phyloP scores from a whole-genome alignment of 2,797 vertebrate species.

The Bradypus variegatus region DNA sequence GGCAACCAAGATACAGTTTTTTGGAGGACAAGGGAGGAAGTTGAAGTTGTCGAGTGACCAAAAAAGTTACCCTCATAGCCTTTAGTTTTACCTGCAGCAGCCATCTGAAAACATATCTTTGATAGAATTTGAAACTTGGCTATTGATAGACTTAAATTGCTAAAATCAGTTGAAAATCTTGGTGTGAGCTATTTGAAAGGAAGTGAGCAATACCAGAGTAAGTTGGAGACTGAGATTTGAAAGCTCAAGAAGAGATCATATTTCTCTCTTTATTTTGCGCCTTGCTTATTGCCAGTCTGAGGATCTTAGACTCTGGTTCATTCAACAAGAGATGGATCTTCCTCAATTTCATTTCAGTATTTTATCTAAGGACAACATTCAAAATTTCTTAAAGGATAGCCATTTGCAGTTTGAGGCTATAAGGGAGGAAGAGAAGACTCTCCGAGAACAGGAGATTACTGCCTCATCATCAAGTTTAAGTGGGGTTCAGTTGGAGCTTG shows the following conservation, averaged over 20 bases:
- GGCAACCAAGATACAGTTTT: conserved; percentile 68
- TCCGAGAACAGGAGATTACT: conserved; percentile 76
- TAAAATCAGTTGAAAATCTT: conserved; percentile 89
- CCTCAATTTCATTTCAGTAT: conserved; percentile 86
- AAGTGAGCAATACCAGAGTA: conserved; percentile 74
- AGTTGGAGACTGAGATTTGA: conserved; percentile 75
- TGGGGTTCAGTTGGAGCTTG: conserved; percentile 67
- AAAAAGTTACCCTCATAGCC: conserved; percentile 80
- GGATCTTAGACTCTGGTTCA: conserved; percentile 96
- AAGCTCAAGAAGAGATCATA: conserved; percentile 78
- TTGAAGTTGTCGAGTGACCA: not conserved
- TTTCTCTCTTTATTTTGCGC: conserved; percentile 96
- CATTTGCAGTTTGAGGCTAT: conserved; percentile 86
- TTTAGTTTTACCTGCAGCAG: conserved; percentile 90
- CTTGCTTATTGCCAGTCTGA: conserved; percentile 98
- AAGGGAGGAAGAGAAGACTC: conserved; percentile 76
- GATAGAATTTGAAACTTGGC: conserved; percentile 90
- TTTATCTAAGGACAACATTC: conserved; percentile 72
- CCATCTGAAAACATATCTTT: conserved; percentile 90
- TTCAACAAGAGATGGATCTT: conserved; percentile 97
- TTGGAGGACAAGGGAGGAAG: conserved; percentile 67
- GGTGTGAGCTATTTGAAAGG: conserved; percentile 83
- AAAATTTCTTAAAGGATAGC: conserved; percentile 84
- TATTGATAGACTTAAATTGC: conserved; percentile 87
- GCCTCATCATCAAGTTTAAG: conserved; percentile 77